Conservation (phyloP, 2,888 invertebrate species). For the Osedax frankpressi region DNA sequence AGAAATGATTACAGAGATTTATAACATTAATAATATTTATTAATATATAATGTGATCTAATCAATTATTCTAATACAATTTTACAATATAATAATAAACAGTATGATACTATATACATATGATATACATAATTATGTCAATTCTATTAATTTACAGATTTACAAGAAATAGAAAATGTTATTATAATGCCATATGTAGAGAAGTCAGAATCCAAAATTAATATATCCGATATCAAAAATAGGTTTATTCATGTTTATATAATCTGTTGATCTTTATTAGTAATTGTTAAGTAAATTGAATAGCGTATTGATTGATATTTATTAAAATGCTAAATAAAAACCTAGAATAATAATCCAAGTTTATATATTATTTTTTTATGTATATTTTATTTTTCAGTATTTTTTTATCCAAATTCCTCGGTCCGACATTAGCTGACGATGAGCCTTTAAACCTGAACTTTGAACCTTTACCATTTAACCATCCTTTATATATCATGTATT, state of each 20-base stretch:
- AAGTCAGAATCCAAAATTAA: background rate
- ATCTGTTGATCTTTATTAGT: too few species aligned
- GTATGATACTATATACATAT: constrained; percentile 4
- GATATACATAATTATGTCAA: background rate
- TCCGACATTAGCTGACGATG: constrained; percentile 24
- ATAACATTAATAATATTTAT: too few species aligned
- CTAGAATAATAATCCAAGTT: too few species aligned
- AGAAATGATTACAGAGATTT: too few species aligned
- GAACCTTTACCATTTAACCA: constrained; percentile 52
- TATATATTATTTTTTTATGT: too few species aligned
- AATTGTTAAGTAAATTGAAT: too few species aligned
- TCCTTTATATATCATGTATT: constrained; percentile 52
- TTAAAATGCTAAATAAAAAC: too few species aligned
- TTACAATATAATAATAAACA: background rate
- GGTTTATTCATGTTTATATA: too few species aligned
- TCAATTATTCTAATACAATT: too few species aligned
- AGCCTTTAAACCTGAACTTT: constrained; percentile 37
- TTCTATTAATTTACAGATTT: constrained; percentile 32
- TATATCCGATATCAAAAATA: background rate
- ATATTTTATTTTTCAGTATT: too few species aligned
- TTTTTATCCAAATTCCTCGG: background rate
- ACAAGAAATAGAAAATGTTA: constrained; percentile 39
- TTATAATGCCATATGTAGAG: constrained; percentile 40
- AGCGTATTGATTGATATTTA: too few species aligned
- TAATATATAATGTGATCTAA: too few species aligned